A percentile compares a stretch with the other conserved stretches of the same genome.
Conservation (phyloP, 2,797 vertebrate species). For the Lerista edwardsae region DNA sequence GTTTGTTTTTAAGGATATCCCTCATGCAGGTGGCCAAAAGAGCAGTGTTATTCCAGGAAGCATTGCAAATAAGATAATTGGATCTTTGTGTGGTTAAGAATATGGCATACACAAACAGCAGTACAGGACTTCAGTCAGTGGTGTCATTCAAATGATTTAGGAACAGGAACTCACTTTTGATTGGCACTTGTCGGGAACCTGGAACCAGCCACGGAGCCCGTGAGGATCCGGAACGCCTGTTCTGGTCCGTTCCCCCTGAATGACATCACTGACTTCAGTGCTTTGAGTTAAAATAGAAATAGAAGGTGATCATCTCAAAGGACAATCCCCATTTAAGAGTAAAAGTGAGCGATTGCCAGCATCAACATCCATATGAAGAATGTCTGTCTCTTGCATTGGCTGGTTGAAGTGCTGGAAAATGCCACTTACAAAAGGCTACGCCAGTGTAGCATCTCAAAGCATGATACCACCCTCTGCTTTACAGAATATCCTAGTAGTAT, state of each 20-base stretch:
- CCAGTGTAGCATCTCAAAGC: not conserved
- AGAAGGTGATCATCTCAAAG: not conserved
- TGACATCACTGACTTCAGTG: too few relatives aligned
- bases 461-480: not conserved
- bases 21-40: not conserved
- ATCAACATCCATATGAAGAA: not conserved
- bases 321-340: not conserved
- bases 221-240: too few relatives aligned
- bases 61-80: not conserved
- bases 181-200: too few relatives aligned
- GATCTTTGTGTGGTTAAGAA: not conserved
- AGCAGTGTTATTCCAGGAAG: not conserved
- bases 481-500: not conserved
- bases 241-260: too few relatives aligned
- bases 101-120: not conserved
- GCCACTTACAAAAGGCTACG: not conserved
- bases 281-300: not conserved
- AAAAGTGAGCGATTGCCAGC: not conserved
- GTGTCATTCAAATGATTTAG: too few relatives aligned
- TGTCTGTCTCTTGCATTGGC: not conserved
- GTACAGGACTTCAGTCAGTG: not conserved
- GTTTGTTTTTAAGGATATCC: not conserved
- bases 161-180: too few relatives aligned
- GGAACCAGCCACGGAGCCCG: too few relatives aligned
- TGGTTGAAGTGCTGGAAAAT: not conserved